Evolutionary conservation across 2,888 invertebrate species (phyloP).

Genomic region (Heliconius ismenius): DNA sequence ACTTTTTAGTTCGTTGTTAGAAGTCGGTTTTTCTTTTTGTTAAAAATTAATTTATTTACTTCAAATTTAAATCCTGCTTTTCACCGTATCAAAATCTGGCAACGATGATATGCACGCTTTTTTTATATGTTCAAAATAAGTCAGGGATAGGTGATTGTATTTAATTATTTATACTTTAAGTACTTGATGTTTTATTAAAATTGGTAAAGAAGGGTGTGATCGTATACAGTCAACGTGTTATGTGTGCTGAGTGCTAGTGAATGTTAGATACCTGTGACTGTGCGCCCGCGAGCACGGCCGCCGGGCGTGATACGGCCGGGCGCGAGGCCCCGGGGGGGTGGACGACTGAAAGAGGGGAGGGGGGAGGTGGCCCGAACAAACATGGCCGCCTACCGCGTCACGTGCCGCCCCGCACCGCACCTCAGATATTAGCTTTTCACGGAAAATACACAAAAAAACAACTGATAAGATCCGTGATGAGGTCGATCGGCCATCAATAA

Average conservation of each 20-base stretch:
- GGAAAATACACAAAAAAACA: conserved; percentile 77
- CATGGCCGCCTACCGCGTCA: conserved; percentile 74
- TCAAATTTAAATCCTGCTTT: too few relatives aligned
- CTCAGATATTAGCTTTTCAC: conserved; percentile 70
- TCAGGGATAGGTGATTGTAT: background rate
- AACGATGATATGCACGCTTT: too few relatives aligned
- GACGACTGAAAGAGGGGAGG: conserved; percentile 39
- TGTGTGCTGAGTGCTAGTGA: background rate
- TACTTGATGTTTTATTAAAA: background rate
- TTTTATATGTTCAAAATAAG: background rate
- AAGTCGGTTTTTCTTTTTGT: too few relatives aligned
- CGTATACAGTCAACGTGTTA: background rate
- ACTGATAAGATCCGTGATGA: conserved; percentile 76
- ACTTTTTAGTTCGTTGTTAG: too few relatives aligned
- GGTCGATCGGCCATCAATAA: conserved; percentile 74
- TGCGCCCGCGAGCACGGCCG: conserved; percentile 33
- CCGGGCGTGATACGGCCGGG: conserved; percentile 46
- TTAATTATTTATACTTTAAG: background rate
- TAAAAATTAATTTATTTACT: too few relatives aligned
- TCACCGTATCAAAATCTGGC: background rate
- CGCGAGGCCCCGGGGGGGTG: conserved; percentile 38
- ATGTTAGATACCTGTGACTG: conserved; percentile 25
- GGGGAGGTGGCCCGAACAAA: conserved; percentile 62
- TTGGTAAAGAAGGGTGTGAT: background rate
- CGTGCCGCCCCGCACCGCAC: conserved; percentile 57